Base-by-base conservation (phyloP, 2,113 vertebrate genomes). In the Proteles cristata region DNA sequence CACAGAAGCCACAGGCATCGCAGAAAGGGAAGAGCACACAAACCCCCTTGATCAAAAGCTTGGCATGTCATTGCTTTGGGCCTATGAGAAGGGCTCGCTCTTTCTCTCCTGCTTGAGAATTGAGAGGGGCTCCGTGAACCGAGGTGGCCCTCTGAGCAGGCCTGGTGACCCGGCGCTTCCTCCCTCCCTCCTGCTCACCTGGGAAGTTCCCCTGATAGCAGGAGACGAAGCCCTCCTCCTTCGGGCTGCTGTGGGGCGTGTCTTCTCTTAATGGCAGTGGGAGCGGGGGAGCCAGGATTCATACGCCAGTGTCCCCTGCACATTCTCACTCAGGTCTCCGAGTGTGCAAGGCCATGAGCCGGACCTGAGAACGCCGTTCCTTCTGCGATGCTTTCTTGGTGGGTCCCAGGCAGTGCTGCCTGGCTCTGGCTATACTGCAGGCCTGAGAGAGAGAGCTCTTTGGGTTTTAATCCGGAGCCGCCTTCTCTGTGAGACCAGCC, bases 351-450 rank as follows among this genome's bases (percentile, higher is more conserved):
- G 55, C 82, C 48, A 0, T 0, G 35, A 66, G 58, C 19, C 66
- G 12, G 80, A 23, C 3, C 14, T 3, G 58, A 31, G 45, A 25
- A 33, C 14, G 17, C 35, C 12, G 2, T 21, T 43, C 48, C 45
- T n/a, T 15, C 17, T 15, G 25, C 0, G n/a, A 0, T 1, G 61
- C 39, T 23, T 65, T 85, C 53, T 17, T 0, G 84, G 45, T 6
- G 45, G 76, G 23, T 25, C 45, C 48, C 7, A 50, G 15, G 33
- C 71, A 9, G 35, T 14, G 53, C 55, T 53, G 1, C 17, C 16
- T 43, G 11, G 55, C 19, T 65, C 11, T 16, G 0, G 33, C 5
- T 23, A 2, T 0, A 3, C 45, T 25, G 25, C 21, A 25, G 48
- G 50, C 17, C 19, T 25, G 31, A 15, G 45, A 39, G 85, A 74